Evolutionary conservation across 2,797 vertebrate species (phyloP).

Genomic region (Mormyrops attenuatus): DNA sequence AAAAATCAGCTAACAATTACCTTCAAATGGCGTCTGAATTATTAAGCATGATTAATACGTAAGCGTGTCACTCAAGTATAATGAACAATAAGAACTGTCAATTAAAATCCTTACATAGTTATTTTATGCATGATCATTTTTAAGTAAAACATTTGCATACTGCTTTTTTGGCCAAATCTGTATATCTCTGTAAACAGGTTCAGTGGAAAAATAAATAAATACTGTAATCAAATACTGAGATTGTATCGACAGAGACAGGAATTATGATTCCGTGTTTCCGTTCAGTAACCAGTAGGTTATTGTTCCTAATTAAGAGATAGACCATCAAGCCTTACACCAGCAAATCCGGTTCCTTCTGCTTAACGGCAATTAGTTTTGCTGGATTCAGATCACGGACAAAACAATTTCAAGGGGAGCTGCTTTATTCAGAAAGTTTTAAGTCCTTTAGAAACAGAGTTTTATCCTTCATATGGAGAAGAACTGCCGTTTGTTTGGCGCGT

Average conservation of each 20-base stretch:
- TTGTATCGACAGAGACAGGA: neutral
- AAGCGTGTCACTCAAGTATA: neutral
- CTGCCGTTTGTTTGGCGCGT: neutral
- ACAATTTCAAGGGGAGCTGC: neutral
- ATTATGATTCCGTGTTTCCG: neutral
- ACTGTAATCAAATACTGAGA: neutral
- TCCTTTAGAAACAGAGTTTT: neutral
- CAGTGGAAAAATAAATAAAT: neutral
- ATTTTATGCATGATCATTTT: neutral
- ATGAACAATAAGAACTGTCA: neutral
- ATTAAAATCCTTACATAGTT: neutral
- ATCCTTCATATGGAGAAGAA: neutral
- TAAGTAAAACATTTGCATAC: neutral
- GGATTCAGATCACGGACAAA: neutral
- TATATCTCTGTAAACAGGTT: neutral
- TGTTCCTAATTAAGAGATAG: neutral
- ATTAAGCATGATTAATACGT: neutral
- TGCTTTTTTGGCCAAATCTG: neutral
- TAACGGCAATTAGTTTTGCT: neutral
- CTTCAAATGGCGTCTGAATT: neutral
- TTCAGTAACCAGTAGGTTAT: neutral
- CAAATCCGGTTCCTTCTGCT: neutral
- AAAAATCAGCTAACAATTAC: neutral
- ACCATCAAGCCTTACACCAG: neutral
- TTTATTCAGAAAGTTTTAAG: neutral